phyloP scores from a whole-genome alignment of 2,888 invertebrate genomes.

The Troilus luridus region DNA sequence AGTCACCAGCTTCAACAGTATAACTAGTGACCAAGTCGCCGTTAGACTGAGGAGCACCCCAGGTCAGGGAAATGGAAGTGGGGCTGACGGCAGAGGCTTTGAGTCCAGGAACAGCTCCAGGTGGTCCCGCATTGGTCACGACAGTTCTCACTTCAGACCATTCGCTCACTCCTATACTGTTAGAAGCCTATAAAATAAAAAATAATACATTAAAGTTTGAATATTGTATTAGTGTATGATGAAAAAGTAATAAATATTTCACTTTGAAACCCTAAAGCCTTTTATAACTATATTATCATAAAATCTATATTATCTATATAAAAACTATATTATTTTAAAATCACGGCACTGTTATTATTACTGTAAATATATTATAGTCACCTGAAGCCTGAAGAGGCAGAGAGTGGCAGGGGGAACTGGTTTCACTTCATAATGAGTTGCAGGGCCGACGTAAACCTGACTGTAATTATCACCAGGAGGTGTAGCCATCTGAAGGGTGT shows the following conservation, averaged over 20 bases:
- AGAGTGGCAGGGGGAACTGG: constrained; percentile 83
- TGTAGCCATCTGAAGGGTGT: constrained; percentile 81
- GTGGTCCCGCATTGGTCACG: constrained; percentile 85
- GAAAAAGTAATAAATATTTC: neutral
- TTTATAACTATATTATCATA: neutral
- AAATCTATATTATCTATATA: too few species aligned
- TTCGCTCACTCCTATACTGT: constrained; percentile 84
- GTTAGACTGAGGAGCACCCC: constrained; percentile 83
- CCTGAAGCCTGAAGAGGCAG: constrained; percentile 84
- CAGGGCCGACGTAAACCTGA: constrained; percentile 77
- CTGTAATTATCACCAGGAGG: constrained; percentile 73
- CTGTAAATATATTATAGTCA: constrained; percentile 53
- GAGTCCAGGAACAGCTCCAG: constrained; percentile 76
- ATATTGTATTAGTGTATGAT: too few species aligned
- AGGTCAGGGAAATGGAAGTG: constrained; percentile 78
- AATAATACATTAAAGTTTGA: too few species aligned
- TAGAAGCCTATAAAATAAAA: constrained; percentile 76
- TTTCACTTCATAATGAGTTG: constrained; percentile 77
- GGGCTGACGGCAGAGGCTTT: constrained; percentile 77
- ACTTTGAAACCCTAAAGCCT: neutral
- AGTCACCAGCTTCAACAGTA: constrained; percentile 79
- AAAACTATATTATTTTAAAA: constrained; percentile 1
- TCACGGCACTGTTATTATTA: neutral
- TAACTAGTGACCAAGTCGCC: constrained; percentile 85
- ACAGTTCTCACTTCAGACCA: constrained; percentile 79